phyloP scores from a whole-genome alignment of 2,888 invertebrate species.

The Rugalucina vietnamica region DNA sequence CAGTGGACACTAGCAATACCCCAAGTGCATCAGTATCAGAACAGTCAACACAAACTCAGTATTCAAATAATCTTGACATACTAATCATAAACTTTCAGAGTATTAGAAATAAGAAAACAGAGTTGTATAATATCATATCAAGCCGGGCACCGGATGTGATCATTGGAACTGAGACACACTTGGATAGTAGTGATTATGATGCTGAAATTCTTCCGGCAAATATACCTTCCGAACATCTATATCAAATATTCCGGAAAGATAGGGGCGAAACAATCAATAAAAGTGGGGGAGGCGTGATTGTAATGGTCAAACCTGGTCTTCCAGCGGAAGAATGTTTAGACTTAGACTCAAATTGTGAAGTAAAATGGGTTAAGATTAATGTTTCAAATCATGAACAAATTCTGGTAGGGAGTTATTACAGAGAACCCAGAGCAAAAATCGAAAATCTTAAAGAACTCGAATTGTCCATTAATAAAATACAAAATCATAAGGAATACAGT shows the following conservation, averaged over 20 bases:
- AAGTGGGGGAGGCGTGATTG: constrained; percentile 12
- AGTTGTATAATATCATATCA: constrained; percentile 13
- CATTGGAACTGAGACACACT: constrained; percentile 9
- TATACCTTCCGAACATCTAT: not conserved
- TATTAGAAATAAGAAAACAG: constrained; percentile 10
- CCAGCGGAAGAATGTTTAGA: constrained; percentile 10
- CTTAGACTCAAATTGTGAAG: constrained; percentile 9
- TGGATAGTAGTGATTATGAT: not conserved
- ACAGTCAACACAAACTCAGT: not conserved
- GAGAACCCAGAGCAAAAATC: no score
- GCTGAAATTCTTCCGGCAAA: not conserved
- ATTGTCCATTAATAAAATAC: no score
- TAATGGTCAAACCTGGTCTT: constrained; percentile 8
- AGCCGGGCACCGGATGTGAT: constrained; percentile 13
- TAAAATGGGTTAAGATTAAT: constrained; percentile 14
- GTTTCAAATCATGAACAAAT: no score
- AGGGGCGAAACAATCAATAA: not conserved
- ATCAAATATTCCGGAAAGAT: constrained; percentile 16
- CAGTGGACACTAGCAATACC: not conserved
- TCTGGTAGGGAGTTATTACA: no score
- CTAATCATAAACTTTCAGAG: constrained; percentile 11
- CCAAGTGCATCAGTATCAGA: not conserved
- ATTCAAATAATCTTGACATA: not conserved
- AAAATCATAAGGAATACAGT: not conserved
- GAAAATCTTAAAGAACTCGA: no score